Evolutionary conservation across 2,888 invertebrate species (phyloP), one percentile per base, ranked within the genome.

Genomic region (Escarpia spicata): DNA sequence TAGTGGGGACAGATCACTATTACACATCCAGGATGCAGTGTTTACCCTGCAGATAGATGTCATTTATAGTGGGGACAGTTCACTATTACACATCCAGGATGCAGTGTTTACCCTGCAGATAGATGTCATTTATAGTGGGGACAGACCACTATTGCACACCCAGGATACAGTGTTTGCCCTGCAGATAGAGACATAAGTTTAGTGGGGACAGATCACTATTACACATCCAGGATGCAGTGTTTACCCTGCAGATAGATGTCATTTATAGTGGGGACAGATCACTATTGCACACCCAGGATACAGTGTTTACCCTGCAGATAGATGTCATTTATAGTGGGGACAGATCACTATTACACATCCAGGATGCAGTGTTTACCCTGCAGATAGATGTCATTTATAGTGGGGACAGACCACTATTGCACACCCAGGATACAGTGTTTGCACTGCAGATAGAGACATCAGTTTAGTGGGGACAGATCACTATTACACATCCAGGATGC

Each of bases 351-450:
- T 52, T 52, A n/a, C 92, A 99, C 99, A 97, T 99, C 99, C 96
- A 99, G 97, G 97, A 99, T 99, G 97, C 99, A 99, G 97, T 99
- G 99, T 97, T 99, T 99, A 94, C 99, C 98, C 98, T 96, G 95
- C 19, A 94, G 93, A 92, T 91, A n/a, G 9, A 52, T 52, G 52
- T 4, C 8, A 6, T 15, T 12, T 52, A n/a, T 52, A 52, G 52
- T 52, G 52, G 52, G 52, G 8, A 52, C 52, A 52, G 52, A 52
- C 0, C 52, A 52, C 52, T 52, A 52, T 52, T 52, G 99, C 92
- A 99, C 99, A 97, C 99, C 99, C 96, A 99, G 97, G 97, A 99
- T 99, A 97, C 99, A 99, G 97, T 99, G 99, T 97, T 99, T 99
- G 94, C 99, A 98, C 98, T 96, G 95, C 19, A 94, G 93, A 92